These are phyloP conservation scores for Drosophila seclusa DNA, from an alignment of 2,888 invertebrate genomes.

Conservation along the genomic window DNA sequence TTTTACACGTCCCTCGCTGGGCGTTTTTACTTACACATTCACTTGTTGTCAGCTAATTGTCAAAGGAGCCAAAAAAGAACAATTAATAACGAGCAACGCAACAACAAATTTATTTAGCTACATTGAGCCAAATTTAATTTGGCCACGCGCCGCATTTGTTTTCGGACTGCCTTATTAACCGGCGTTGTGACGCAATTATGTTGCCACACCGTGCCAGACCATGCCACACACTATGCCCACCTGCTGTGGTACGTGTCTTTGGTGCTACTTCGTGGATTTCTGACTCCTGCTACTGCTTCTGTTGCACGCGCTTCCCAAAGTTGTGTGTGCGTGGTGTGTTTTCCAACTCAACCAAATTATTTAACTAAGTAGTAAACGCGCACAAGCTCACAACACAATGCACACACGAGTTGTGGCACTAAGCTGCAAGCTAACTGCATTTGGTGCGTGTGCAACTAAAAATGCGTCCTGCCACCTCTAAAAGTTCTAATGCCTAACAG, in stretches of 20 bases:
- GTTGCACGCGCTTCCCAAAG: constrained; percentile 64
- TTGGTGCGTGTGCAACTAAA: constrained; percentile 8
- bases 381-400: constrained; percentile 56
- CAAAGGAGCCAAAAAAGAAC: constrained; percentile 1
- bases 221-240: constrained; percentile 3
- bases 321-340: constrained; percentile 27
- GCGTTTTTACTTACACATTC: background rate
- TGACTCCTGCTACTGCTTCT: constrained; percentile 30
- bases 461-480: background rate
- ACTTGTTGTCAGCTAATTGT: constrained; percentile 38
- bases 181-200: constrained; percentile 74
- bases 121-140: constrained; percentile 57
- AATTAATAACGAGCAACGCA: constrained; percentile 8
- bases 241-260: constrained; percentile 58
- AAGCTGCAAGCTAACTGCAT: constrained; percentile 28
- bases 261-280: constrained; percentile 36
- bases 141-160: constrained; percentile 47
- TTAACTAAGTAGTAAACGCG: constrained; percentile 73
- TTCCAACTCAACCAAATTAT: constrained; percentile 72
- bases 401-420: constrained; percentile 21
- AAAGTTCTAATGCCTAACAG: constrained; percentile 9
- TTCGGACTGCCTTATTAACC: constrained; percentile 60
- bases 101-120: constrained; percentile 23
- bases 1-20: background rate
- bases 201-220: constrained; percentile 40